Evolutionary conservation across 2,113 vertebrate species (phyloP).

Genomic region (Cardinalis cardinalis): DNA sequence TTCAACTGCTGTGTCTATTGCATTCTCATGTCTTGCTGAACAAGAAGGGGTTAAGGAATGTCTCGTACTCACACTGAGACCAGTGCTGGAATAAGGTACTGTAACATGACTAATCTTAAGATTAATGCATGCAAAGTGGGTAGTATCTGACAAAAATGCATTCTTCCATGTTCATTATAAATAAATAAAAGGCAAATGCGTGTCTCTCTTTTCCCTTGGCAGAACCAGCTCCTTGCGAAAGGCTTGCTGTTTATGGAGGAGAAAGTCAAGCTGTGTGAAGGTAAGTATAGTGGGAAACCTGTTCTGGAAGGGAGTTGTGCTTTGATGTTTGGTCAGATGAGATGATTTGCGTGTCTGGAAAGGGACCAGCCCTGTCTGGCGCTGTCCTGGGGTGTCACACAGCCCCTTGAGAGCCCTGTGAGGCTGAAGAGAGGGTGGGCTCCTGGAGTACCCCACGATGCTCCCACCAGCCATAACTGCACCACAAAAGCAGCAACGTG

Average conservation of each 20-base stretch:
- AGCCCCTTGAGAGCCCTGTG: not conserved
- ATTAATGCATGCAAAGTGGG: not conserved
- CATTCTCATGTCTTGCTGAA: not conserved
- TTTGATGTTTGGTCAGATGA: constrained; percentile 8
- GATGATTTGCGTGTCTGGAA: not conserved
- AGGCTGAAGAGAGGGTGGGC: not conserved
- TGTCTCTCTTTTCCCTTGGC: constrained; percentile 64
- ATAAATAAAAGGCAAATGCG: not conserved
- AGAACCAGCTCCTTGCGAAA: constrained; percentile 92
- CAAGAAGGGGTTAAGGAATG: not conserved
- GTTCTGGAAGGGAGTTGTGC: not conserved
- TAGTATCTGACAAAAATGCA: not conserved
- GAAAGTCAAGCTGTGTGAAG: constrained; percentile 85
- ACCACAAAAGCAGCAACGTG: fast-evolving
- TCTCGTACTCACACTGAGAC: not conserved
- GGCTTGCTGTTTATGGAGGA: constrained; percentile 87
- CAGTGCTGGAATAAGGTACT: not conserved
- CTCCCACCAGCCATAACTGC: not conserved
- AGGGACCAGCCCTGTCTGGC: fast-evolving
- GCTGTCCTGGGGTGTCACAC: not conserved
- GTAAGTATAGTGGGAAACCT: constrained; percentile 63
- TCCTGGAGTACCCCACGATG: too few species aligned
- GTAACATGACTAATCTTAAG: not conserved
- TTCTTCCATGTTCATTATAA: not conserved
- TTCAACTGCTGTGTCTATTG: not conserved